A percentile compares a stretch with the other conserved stretches of the same genome.
These are phyloP conservation scores for Pluvianellus socialis DNA, from an alignment of 2,113 vertebrate genomes.

Conservation along the genomic window DNA sequence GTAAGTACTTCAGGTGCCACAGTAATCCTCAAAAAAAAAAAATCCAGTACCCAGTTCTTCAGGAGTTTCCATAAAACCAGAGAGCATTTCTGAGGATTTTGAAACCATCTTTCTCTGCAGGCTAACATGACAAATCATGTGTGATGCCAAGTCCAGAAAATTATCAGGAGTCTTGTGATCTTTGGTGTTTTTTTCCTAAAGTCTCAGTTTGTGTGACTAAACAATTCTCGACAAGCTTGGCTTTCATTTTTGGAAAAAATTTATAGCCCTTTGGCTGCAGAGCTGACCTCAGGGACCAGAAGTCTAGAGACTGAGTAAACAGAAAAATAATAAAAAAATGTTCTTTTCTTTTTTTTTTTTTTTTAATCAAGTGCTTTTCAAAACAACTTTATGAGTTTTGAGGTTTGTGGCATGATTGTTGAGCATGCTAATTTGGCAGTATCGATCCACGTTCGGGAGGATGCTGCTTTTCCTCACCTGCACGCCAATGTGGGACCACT, in stretches of 20 bases:
- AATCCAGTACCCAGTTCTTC: not conserved
- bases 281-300: not conserved
- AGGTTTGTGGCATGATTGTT: not conserved
- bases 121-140: not conserved
- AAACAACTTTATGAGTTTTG: not conserved
- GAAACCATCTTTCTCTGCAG: not conserved
- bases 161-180: constrained; percentile 42
- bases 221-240: not conserved
- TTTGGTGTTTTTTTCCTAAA: not conserved
- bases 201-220: constrained; percentile 25
- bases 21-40: not conserved
- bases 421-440: not conserved
- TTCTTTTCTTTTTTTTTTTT: not conserved
- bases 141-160: constrained; percentile 24
- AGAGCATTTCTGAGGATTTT: not conserved
- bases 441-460: not conserved
- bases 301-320: constrained; percentile 22
- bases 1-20: not conserved
- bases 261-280: constrained; percentile 4
- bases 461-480: not conserved
- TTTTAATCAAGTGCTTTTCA: not conserved
- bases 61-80: not conserved
- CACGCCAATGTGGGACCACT: rapidly evolving
- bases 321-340: not conserved
- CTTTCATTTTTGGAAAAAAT: constrained; percentile 20